Base-by-base conservation (phyloP, 2,797 vertebrate genomes). In the Lates japonicus region DNA sequence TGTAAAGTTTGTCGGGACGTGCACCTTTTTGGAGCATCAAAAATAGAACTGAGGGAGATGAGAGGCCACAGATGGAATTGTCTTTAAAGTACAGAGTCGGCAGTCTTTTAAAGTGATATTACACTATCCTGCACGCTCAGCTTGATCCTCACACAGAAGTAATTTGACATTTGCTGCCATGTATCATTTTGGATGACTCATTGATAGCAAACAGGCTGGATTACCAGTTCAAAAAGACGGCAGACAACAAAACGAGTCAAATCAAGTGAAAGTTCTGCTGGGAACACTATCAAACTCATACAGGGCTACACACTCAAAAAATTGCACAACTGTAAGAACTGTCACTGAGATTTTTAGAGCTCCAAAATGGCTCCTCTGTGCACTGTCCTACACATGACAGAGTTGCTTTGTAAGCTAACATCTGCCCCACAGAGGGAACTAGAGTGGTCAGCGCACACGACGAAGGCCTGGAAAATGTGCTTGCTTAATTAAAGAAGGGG, bases 401-500 rank as follows among this genome's bases (percentile, higher is more conserved):
- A 85, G 84, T 80, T 88, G 88, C 92, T 86, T 85, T 51, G 82
- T 87, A 86, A 90, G 86, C 86, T 69, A 80, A 72, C 84, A 42
- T 88, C 63, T 63, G 59, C 73, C 84, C 87, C 80, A 31, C 83
- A 48, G 84, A 90, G 85, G 84, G 57, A 85, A 87, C 20, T 20
- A 48, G 57, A 84, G 54, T 59, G 66, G 90, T 91, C 88, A 84
- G 88, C n/a, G 19, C 13, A n/a, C 58, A 59, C 84, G 80, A 82
- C 58, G 46, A 75, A 79, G 83, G 75, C 84, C 70, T 59, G 79
- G 80, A 88, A 85, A 90, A 92, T 83, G 87, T 80, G 87, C 90
- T 90, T 70, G 88, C 93, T 94, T 95, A 94, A 95, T 95, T 95
- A 95, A 94, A 92, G 92, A 80, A 87, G 62, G 76, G 75, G 80